Evolutionary conservation across 1,140 invertebrate species (phyloP).

Genomic region (Drosophila mojavensis): DNA sequence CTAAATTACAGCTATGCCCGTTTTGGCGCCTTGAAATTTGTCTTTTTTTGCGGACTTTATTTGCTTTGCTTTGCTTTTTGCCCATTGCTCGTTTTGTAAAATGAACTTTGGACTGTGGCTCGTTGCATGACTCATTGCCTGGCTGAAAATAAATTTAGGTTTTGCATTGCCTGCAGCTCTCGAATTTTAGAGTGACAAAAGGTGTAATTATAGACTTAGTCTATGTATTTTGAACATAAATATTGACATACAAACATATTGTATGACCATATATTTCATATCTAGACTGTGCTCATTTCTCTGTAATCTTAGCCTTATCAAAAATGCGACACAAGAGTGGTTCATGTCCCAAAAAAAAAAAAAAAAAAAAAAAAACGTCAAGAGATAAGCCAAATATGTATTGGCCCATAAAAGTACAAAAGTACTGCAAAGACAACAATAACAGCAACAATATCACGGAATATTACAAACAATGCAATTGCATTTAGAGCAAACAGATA

Average conservation of each 20-base stretch:
- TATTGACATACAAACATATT: not conserved
- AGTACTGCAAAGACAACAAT: not conserved
- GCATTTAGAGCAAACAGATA: slow-evolving; percentile 61
- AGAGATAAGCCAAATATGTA: slow-evolving; percentile 56
- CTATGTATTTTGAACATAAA: not conserved
- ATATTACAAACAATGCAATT: slow-evolving; percentile 58
- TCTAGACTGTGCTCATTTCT: slow-evolving; percentile 16
- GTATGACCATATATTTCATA: slow-evolving; percentile 2
- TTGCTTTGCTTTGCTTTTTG: slow-evolving; percentile 41
- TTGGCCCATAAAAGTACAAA: slow-evolving; percentile 45
- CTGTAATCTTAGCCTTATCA: slow-evolving; percentile 58
- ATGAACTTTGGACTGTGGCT: slow-evolving; percentile 65
- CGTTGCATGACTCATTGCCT: slow-evolving; percentile 54
- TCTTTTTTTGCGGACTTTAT: slow-evolving; percentile 23
- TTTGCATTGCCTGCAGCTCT: not conserved
- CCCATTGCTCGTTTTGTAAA: slow-evolving; percentile 17
- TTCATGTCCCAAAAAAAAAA: slow-evolving; percentile 50
- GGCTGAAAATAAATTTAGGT: slow-evolving; percentile 17
- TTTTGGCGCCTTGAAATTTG: slow-evolving; percentile 63
- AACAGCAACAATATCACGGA: slow-evolving; percentile 10
- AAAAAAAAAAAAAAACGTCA: slow-evolving; percentile 43
- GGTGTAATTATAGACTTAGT: slow-evolving; percentile 12
- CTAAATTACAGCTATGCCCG: slow-evolving; percentile 52
- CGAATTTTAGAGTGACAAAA: slow-evolving; percentile 1
- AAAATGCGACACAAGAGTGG: slow-evolving; percentile 19